These are phyloP conservation scores for Alectura lathami DNA, from an alignment of 2,113 vertebrate genomes.

Conservation along the genomic window DNA sequence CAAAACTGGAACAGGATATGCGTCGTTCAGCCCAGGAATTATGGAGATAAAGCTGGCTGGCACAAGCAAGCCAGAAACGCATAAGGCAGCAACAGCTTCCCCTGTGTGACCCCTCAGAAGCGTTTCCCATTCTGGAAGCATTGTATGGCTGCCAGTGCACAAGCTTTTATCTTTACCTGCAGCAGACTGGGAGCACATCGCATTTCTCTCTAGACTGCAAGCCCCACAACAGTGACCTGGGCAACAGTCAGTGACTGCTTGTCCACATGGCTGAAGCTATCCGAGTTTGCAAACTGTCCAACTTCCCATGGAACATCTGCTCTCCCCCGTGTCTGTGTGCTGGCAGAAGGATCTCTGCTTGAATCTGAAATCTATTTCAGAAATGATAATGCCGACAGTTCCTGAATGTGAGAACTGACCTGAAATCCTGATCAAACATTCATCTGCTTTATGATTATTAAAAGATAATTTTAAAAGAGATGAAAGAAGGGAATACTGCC, in stretches of 20 bases:
- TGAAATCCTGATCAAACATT: neutral
- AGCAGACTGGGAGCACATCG: neutral
- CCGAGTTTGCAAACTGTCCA: neutral
- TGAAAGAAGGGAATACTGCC: neutral
- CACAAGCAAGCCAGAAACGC: neutral
- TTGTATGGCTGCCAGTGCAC: neutral
- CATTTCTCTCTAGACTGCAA: neutral
- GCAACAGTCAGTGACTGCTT: neutral
- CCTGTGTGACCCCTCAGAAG: rapidly evolving
- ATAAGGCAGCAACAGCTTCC: neutral
- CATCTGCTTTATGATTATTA: neutral
- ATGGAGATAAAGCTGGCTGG: neutral
- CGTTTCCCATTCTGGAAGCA: rapidly evolving
- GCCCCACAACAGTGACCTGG: neutral
- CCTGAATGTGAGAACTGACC: neutral
- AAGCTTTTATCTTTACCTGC: rapidly evolving
- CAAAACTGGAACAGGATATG: neutral
- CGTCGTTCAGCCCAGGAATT: neutral
- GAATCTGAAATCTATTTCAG: neutral
- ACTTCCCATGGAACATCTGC: neutral
- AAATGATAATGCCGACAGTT: neutral
- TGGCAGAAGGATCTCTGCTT: neutral
- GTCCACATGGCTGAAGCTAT: rapidly evolving
- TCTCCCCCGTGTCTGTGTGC: neutral
- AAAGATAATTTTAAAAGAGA: neutral